Base-by-base conservation (phyloP, 2,113 vertebrate species). In the Platichthys flesus region DNA sequence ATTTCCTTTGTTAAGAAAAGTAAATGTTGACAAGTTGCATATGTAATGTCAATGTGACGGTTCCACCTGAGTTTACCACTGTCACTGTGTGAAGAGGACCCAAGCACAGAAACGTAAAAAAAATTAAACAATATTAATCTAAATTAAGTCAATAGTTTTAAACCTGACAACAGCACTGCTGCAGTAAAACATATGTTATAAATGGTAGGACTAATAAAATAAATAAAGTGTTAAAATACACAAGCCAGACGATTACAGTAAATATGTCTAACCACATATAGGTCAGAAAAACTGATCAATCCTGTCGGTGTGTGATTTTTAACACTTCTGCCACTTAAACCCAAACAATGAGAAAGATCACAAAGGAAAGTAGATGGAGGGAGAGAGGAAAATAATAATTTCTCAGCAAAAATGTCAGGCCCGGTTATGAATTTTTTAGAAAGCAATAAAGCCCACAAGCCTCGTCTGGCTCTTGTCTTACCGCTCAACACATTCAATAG, bases 341-440 rank as follows among this genome's bases (percentile, higher is more conserved):
- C 20, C 45, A 63, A 74, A 65, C 67, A 85, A 76, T 21, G 70
- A 81, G 52, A 76, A 78, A 58, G 77, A 68, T 56, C 74, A 79
- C 79, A 82, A 92, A 84, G 81, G 78, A 79, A 86, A 82, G 70
- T 63, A 78, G 65, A 85, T 65, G 67, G 21, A 26, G 24, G 56
- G 75, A 70, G 59, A 61, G 65, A 79, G 55, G 75, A 62, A 84
- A 88, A 88, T 85, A 87, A 88, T 88, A 70, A 81, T 81, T 88
- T 79, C 85, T 92, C 88, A 92, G 88, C 88, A 93, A 90, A 91
- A 93, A 89, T 86, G 90, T 88, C 89, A 88, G 63, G 72, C 84
- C 83, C 31, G 68, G 85, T 91, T 89, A 91, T 92, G 84, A 92
- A 83, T 93, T 90, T 93, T 93, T 91, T 85, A 86, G 71, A 90